A percentile compares a stretch with the other conserved stretches of the same genome.
These are phyloP conservation scores for Sialis fuliginosa DNA, from an alignment of 2,888 invertebrate species.

Conservation along the genomic window DNA sequence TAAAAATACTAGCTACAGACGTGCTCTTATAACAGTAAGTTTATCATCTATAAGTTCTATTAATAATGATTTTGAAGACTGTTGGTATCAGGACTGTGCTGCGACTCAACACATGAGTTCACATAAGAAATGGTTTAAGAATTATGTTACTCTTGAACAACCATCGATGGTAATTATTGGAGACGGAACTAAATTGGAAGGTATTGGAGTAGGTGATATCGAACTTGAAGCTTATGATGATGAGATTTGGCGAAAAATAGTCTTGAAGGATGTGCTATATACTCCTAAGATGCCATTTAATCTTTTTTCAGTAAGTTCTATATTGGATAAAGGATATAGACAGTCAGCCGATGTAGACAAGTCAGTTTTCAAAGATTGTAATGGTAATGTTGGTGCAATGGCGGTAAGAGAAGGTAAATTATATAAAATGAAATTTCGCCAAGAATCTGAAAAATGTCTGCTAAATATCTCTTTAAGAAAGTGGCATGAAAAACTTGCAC, in stretches of 20 bases:
- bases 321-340: constrained; percentile 11
- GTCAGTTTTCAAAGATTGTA: constrained; percentile 9
- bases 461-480: constrained; percentile 10
- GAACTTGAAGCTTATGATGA: constrained; percentile 14
- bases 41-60: constrained; percentile 5
- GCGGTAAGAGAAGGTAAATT: constrained; percentile 10
- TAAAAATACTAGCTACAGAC: neutral
- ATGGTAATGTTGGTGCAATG: constrained; percentile 8
- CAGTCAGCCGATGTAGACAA: constrained; percentile 9
- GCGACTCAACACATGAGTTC: constrained; percentile 7
- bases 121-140: constrained; percentile 1
- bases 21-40: constrained; percentile 6
- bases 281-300: constrained; percentile 8
- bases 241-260: constrained; percentile 9
- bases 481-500: constrained; percentile 15
- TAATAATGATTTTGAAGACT: constrained; percentile 1
- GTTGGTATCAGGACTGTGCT: constrained; percentile 6
- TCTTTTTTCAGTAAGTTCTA: constrained; percentile 11
- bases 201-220: constrained; percentile 12
- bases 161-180: constrained; percentile 8
- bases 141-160: neutral
- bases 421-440: constrained; percentile 12
- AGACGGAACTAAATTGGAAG: constrained; percentile 11
- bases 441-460: constrained; percentile 4
- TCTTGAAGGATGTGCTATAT: constrained; percentile 4